Conservation (phyloP, 2,113 vertebrate genomes). For the Sphyrna mokarran region DNA sequence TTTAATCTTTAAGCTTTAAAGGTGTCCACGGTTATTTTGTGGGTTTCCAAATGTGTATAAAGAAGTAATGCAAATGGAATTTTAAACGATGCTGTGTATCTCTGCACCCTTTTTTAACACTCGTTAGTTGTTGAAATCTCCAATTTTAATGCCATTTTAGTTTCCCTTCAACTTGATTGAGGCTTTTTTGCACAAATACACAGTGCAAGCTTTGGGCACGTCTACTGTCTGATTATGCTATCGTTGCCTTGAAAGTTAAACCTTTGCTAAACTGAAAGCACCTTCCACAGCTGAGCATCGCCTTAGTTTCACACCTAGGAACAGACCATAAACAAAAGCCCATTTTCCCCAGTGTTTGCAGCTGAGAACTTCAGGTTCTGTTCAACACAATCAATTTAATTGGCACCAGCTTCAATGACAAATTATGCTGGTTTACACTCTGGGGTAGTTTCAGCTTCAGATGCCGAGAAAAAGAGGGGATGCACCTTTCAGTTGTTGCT, state of each 20-base stretch:
- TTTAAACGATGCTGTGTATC: constrained; percentile 38
- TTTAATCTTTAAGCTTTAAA: too few relatives aligned
- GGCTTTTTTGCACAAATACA: constrained; percentile 81
- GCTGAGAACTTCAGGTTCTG: constrained; percentile 83
- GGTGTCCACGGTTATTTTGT: background rate
- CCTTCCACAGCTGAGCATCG: constrained; percentile 71
- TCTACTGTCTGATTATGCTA: constrained; percentile 83
- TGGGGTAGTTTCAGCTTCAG: constrained; percentile 70
- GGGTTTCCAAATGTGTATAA: constrained; percentile 20
- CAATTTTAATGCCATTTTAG: constrained; percentile 68
- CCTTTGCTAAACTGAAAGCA: constrained; percentile 93
- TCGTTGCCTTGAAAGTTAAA: constrained; percentile 94
- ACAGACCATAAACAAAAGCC: constrained; percentile 68
- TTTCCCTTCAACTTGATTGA: constrained; percentile 73
- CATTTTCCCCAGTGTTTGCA: constrained; percentile 73
- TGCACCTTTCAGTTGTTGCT: constrained; percentile 75
- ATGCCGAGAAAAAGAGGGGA: constrained; percentile 64
- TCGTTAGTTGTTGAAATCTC: constrained; percentile 60
- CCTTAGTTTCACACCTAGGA: constrained; percentile 51
- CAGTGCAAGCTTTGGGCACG: constrained; percentile 75
- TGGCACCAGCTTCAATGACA: constrained; percentile 83
- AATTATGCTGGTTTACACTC: constrained; percentile 87
- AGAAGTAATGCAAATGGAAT: background rate
- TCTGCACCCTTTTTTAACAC: constrained; percentile 43
- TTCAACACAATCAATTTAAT: constrained; percentile 92